Evolutionary conservation across 2,113 vertebrate species (phyloP).

Genomic region (Glaucomys volans): DNA sequence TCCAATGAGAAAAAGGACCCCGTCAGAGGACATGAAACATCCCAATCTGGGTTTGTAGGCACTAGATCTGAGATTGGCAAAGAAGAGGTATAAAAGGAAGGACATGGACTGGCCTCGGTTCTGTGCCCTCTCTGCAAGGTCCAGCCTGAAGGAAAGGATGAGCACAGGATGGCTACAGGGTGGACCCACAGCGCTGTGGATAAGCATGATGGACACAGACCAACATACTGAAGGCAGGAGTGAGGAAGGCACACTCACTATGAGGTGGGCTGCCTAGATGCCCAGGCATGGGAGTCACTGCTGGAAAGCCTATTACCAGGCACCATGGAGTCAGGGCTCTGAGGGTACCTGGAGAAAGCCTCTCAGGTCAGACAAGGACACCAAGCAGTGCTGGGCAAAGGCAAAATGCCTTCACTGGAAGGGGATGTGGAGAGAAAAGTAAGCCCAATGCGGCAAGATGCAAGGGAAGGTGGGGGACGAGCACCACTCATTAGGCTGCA

Average conservation of each 20-base stretch:
- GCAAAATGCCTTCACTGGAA: background rate
- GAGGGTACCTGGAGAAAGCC: background rate
- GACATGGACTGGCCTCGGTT: background rate
- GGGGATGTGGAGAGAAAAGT: background rate
- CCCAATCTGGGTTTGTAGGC: background rate
- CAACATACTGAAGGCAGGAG: background rate
- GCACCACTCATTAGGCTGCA: background rate
- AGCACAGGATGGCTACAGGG: background rate
- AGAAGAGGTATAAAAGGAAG: background rate
- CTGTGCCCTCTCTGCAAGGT: background rate
- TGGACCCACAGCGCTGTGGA: background rate
- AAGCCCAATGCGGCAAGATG: background rate
- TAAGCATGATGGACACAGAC: background rate
- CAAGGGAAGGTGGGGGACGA: background rate
- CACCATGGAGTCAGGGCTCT: background rate
- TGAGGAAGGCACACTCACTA: background rate
- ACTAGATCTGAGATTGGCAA: background rate
- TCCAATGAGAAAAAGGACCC: background rate
- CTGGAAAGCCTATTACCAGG: background rate
- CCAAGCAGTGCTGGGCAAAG: background rate
- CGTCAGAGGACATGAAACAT: background rate
- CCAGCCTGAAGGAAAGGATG: background rate
- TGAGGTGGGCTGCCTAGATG: background rate
- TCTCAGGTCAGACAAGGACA: background rate
- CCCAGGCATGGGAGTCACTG: background rate